These are phyloP conservation scores for Stictonetta naevosa DNA, from an alignment of 2,113 vertebrate genomes.

Conservation along the genomic window DNA sequence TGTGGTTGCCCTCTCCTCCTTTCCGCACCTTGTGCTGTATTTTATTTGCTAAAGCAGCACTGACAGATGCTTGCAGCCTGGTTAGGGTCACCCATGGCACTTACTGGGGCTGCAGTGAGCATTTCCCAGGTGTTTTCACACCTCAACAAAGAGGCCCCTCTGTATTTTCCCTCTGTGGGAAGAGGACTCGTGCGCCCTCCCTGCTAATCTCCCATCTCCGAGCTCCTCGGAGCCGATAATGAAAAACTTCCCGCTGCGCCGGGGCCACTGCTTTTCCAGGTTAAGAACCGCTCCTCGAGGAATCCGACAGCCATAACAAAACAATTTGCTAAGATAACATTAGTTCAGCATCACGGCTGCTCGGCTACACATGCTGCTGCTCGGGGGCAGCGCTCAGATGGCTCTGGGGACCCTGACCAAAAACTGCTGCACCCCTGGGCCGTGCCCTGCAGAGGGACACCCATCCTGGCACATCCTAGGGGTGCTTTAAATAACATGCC, in stretches of 20 bases:
- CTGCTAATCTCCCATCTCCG: background rate
- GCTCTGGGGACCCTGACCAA: fast-evolving
- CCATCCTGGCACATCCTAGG: fast-evolving
- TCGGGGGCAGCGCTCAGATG: background rate
- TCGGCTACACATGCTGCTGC: background rate
- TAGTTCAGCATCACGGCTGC: background rate
- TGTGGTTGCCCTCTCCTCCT: background rate
- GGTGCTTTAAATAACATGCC: fast-evolving
- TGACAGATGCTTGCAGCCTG: background rate
- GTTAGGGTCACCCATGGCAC: fast-evolving
- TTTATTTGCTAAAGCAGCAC: background rate
- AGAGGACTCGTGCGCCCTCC: background rate
- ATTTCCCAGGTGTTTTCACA: background rate
- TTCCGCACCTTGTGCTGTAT: fast-evolving
- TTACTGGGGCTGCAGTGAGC: background rate
- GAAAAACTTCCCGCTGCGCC: background rate
- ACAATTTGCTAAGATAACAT: background rate
- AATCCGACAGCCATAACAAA: conserved; percentile 10
- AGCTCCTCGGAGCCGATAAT: conserved; percentile 6
- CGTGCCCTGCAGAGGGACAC: fast-evolving
- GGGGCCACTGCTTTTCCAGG: background rate
- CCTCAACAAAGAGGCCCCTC: background rate
- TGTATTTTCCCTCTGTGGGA: background rate
- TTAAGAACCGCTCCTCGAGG: background rate
- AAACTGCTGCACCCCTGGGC: background rate